Evolutionary conservation across 2,113 vertebrate species (phyloP).

Genomic region (Nyctereutes procyonoides): DNA sequence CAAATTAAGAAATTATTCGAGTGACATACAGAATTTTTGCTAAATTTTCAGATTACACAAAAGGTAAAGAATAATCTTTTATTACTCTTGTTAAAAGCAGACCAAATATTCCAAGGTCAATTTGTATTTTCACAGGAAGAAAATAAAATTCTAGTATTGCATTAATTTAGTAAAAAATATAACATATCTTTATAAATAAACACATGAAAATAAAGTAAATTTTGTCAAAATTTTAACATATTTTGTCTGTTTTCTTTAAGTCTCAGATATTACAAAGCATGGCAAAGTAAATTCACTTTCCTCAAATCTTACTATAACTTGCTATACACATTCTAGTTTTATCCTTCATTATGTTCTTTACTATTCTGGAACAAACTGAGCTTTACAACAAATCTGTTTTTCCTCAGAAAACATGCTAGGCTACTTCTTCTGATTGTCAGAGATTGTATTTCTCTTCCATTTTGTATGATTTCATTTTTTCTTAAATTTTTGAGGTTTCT

Average conservation of each 20-base stretch:
- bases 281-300: slow-evolving; percentile 39
- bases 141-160: slow-evolving; percentile 36
- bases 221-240: background rate
- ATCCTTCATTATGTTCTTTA: background rate
- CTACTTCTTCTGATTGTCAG: background rate
- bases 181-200: slow-evolving; percentile 25
- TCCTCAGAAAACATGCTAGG: background rate
- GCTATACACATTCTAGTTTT: background rate
- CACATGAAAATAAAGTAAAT: slow-evolving; percentile 38
- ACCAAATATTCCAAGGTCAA: slow-evolving; percentile 12
- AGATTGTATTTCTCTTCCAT: background rate
- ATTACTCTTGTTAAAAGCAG: background rate
- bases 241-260: background rate
- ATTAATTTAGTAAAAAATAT: slow-evolving; percentile 4
- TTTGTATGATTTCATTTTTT: background rate
- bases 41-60: background rate
- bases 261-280: background rate
- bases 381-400: background rate
- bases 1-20: slow-evolving; percentile 29
- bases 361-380: background rate
- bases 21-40: background rate
- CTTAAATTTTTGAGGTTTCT: background rate
- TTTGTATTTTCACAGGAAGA: slow-evolving; percentile 16
- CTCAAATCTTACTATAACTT: background rate
- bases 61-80: background rate